Percentiles rank a stretch among this genome's conserved stretches.
Conservation (phyloP, 2,888 invertebrate genomes). For the Leptura quadrifasciata region DNA sequence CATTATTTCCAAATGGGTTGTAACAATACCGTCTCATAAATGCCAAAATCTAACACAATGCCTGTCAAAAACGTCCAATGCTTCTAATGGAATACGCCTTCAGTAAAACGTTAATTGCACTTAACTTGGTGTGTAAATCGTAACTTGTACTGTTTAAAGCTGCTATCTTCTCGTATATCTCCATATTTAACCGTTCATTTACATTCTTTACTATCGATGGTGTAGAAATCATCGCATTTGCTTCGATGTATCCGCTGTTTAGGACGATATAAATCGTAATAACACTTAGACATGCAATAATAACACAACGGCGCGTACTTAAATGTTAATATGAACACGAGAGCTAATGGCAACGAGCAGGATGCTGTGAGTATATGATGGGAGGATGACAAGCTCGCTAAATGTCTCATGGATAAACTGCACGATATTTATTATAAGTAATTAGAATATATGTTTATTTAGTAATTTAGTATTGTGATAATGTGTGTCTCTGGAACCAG, state of each 20-base stretch:
- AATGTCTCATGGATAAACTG: background rate
- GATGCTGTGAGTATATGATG: slow-evolving; percentile 21
- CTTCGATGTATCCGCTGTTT: slow-evolving; percentile 21
- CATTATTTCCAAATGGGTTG: background rate
- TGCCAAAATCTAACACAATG: slow-evolving; percentile 1
- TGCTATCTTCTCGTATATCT: slow-evolving; percentile 1
- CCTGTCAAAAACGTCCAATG: background rate
- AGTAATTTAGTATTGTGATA: too few relatives aligned
- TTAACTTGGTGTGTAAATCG: background rate
- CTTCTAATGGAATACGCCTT: background rate
- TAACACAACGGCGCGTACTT: background rate
- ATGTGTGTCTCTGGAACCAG: too few relatives aligned
- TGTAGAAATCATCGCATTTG: slow-evolving; percentile 14
- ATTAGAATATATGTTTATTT: background rate
- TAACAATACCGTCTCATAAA: background rate
- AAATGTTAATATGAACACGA: slow-evolving; percentile 18
- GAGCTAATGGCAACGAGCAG: slow-evolving; percentile 7
- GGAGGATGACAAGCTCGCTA: background rate
- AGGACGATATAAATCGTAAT: slow-evolving; percentile 14
- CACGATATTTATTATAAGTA: background rate
- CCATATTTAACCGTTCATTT: slow-evolving; percentile 17
- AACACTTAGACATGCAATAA: slow-evolving; percentile 23
- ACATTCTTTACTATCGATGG: slow-evolving; percentile 18
- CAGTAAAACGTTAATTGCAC: background rate
- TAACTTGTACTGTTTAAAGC: slow-evolving; percentile 19